These are phyloP conservation scores for Teleogryllus occipitalis DNA, from an alignment of 1,140 invertebrate species.

Conservation along the genomic window DNA sequence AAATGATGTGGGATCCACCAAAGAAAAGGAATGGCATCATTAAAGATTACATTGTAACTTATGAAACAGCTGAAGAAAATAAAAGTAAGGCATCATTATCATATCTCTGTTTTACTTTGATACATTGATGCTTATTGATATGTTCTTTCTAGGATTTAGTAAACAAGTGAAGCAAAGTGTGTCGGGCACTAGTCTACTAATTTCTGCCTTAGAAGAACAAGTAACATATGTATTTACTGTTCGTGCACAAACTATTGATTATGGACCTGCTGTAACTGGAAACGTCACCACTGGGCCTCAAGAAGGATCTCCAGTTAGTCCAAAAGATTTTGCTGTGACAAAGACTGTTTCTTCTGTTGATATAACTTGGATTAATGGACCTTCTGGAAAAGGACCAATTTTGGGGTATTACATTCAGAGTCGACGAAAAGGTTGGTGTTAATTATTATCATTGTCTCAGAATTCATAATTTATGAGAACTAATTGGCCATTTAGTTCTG, in stretches of 20 bases:
- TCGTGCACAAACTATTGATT: conserved; percentile 78
- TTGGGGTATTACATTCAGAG: conserved; percentile 90
- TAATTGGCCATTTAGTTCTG: no score
- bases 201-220: conserved; percentile 83
- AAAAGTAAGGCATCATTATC: conserved; percentile 55
- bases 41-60: conserved; percentile 84
- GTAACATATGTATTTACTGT: conserved; percentile 87
- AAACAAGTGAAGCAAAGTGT: conserved; percentile 94
- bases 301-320: conserved; percentile 73
- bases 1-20: conserved; percentile 87
- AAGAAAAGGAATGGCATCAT: conserved; percentile 85
- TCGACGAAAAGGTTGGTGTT: conserved; percentile 64
- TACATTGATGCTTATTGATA: neutral
- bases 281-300: conserved; percentile 94
- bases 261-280: conserved; percentile 63
- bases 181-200: conserved; percentile 63
- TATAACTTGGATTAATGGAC: conserved; percentile 80
- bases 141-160: conserved; percentile 55
- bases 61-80: conserved; percentile 86
- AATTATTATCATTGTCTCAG: neutral
- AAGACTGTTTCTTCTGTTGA: conserved; percentile 78
- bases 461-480: no score
- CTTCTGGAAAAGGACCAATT: conserved; percentile 75
- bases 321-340: conserved; percentile 59
- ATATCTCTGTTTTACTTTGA: neutral